Percentiles rank a stretch among this genome's conserved stretches.
These are phyloP conservation scores for Brachionus asplanchnoidis DNA, from an alignment of 1,140 invertebrate genomes.

Conservation along the genomic window DNA sequence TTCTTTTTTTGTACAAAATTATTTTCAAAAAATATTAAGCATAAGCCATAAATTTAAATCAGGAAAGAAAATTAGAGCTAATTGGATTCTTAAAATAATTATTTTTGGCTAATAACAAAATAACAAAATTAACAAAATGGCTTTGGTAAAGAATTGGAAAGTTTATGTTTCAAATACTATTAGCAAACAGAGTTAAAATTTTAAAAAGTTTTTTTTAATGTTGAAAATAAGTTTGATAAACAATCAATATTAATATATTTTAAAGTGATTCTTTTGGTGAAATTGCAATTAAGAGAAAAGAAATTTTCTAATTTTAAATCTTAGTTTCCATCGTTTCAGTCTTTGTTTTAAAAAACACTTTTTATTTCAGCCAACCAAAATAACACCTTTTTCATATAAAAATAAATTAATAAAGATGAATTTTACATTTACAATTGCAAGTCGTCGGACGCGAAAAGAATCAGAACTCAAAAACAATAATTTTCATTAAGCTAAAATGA, in stretches of 20 bases:
- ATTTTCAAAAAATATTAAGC: no score
- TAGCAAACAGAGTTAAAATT: neutral
- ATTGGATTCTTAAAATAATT: neutral
- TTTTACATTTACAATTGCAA: no score
- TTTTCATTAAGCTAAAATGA: slow-evolving; percentile 43
- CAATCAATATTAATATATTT: neutral
- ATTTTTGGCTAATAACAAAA: neutral
- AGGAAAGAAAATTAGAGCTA: neutral
- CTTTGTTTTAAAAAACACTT: neutral
- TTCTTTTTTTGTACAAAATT: no score
- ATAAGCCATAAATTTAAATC: no score
- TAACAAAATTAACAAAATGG: neutral
- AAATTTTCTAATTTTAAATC: neutral
- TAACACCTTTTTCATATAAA: neutral
- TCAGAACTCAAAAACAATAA: no score
- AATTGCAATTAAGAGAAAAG: neutral
- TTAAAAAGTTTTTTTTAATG: neutral
- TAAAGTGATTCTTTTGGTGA: neutral
- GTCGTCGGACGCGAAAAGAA: no score
- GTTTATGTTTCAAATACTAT: neutral
- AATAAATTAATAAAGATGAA: no score
- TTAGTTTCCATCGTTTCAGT: neutral
- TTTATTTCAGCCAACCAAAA: neutral
- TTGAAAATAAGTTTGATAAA: neutral
- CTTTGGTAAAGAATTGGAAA: neutral